Evolutionary conservation across 2,797 vertebrate species (phyloP).

Genomic region (Pogonophryne albipinna): DNA sequence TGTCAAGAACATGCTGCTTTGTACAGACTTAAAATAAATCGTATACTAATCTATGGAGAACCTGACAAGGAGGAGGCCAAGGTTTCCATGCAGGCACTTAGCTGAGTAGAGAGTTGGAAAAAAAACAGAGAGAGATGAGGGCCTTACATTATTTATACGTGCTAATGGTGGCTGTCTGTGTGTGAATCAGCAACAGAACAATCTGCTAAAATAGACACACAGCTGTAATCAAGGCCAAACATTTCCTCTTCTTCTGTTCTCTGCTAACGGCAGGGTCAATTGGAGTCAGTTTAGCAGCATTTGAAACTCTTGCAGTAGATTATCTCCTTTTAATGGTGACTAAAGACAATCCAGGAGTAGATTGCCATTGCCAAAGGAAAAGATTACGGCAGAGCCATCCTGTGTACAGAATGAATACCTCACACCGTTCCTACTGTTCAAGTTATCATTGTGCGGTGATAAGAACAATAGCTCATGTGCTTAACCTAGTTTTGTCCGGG

Average conservation of each 20-base stretch:
- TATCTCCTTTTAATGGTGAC: constrained; percentile 85
- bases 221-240: constrained; percentile 96
- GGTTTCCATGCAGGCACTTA: constrained; percentile 98
- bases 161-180: constrained; percentile 91
- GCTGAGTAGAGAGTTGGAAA: constrained; percentile 89
- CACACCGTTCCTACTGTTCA: constrained; percentile 42
- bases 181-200: constrained; percentile 91
- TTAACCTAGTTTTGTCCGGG: constrained; percentile 75
- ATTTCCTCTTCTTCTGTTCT: constrained; percentile 90
- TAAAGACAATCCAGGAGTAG: constrained; percentile 72
- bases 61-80: constrained; percentile 96
- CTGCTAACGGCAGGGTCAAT: constrained; percentile 94
- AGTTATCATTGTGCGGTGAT: constrained; percentile 57
- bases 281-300: constrained; percentile 93
- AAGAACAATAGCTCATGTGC: constrained; percentile 76
- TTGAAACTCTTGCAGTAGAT: constrained; percentile 87
- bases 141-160: constrained; percentile 99
- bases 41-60: constrained; percentile 98
- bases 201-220: constrained; percentile 94
- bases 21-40: constrained; percentile 97
- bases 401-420: constrained; percentile 49
- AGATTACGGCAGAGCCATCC: constrained; percentile 66
- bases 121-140: constrained; percentile 74
- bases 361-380: constrained; percentile 64
- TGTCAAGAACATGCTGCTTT: constrained; percentile 94